These are phyloP conservation scores for Acleris cristana DNA, from an alignment of 2,888 invertebrate species.

Conservation along the genomic window DNA sequence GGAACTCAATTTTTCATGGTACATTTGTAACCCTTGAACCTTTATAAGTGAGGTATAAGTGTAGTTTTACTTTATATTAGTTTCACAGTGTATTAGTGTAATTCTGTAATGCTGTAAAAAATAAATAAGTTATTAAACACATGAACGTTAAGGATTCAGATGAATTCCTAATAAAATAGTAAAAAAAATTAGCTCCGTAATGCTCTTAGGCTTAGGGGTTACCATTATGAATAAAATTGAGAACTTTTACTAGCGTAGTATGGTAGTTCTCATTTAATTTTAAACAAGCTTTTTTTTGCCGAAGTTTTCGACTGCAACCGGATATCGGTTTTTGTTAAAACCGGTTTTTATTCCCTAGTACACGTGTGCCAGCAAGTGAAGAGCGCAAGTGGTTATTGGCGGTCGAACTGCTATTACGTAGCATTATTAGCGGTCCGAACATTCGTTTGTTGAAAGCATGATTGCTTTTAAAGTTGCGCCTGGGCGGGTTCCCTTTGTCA, in stretches of 20 bases:
- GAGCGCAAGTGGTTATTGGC: constrained; percentile 33
- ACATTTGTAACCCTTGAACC: neutral
- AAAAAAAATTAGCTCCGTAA: constrained; percentile 21
- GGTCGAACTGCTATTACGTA: constrained; percentile 28
- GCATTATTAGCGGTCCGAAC: constrained; percentile 23
- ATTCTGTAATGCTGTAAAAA: too few species aligned
- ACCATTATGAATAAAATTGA: constrained; percentile 78
- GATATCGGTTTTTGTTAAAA: too few species aligned
- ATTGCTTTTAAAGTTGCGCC: constrained; percentile 26
- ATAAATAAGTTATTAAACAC: too few species aligned
- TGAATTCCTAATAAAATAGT: too few species aligned
- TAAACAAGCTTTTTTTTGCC: too few species aligned
- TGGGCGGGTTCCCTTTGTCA: constrained; percentile 12
- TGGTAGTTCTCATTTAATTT: constrained; percentile 66
- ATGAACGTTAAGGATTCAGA: too few species aligned
- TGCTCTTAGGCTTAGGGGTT: constrained; percentile 30
- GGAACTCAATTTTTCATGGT: too few species aligned
- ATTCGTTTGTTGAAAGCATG: constrained; percentile 27
- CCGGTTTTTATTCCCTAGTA: neutral
- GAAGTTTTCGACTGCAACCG: too few species aligned
- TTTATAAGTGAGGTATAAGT: too few species aligned
- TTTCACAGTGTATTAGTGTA: too few species aligned
- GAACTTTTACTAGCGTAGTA: constrained; percentile 76
- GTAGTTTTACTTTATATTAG: too few species aligned
- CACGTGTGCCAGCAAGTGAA: constrained; percentile 28